These are phyloP conservation scores for Dipodomys ordii DNA, from an alignment of 2,113 vertebrate species.

Conservation along the genomic window DNA sequence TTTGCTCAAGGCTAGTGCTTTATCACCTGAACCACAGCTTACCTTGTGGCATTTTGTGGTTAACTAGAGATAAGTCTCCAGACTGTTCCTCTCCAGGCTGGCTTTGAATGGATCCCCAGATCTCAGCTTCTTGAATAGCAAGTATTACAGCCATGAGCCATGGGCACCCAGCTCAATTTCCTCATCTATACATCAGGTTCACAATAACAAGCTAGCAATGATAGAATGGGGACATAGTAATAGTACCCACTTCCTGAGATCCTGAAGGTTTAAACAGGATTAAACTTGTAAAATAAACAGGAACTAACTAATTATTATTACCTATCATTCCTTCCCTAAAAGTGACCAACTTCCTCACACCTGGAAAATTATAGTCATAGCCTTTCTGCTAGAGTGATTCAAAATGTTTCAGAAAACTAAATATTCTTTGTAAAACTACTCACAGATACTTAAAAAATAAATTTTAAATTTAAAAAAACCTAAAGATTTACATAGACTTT, in stretches of 20 bases:
- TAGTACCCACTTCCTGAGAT: neutral
- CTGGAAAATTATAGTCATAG: neutral
- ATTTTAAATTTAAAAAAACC: neutral
- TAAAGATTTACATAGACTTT: slow-evolving; percentile 30
- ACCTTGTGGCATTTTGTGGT: too few species aligned
- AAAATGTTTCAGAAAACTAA: slow-evolving; percentile 56
- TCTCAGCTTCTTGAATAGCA: too few species aligned
- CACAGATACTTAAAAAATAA: too few species aligned
- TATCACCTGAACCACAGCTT: too few species aligned
- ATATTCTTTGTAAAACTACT: too few species aligned
- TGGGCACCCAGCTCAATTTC: neutral
- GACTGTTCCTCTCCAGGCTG: too few species aligned
- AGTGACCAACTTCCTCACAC: neutral
- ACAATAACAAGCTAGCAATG: neutral
- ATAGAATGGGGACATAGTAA: neutral
- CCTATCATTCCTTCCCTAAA: neutral
- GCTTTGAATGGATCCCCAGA: too few species aligned
- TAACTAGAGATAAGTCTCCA: too few species aligned
- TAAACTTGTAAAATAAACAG: neutral
- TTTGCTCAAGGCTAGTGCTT: too few species aligned
- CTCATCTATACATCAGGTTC: neutral
- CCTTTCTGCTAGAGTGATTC: neutral
- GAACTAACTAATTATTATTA: neutral
- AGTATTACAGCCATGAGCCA: too few species aligned
- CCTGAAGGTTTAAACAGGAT: neutral